Conservation (phyloP, 2,888 invertebrate genomes). For the Creontiades dilutus region DNA sequence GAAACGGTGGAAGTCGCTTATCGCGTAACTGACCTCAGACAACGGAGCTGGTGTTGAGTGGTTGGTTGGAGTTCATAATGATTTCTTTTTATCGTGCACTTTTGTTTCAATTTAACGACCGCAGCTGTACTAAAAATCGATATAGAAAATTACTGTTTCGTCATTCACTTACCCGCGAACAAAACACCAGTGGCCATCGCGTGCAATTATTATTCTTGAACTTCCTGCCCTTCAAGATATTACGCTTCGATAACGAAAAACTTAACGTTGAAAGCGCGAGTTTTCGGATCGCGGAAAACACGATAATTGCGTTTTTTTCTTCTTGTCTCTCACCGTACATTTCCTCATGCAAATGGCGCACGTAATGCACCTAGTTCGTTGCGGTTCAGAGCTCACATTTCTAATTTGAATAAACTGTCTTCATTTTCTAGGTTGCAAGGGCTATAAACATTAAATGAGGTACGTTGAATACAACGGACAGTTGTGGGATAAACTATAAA, state of each 20-base stretch:
- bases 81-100: background rate
- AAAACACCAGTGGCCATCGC: background rate
- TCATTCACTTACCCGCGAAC: background rate
- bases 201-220: background rate
- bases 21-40: conserved; percentile 41
- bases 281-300: background rate
- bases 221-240: conserved; percentile 5
- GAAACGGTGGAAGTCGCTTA: background rate
- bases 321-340: background rate
- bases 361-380: too few species aligned
- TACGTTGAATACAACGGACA: too few species aligned
- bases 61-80: background rate
- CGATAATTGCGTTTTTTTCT: background rate
- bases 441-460: too few species aligned
- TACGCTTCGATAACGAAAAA: background rate
- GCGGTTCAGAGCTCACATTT: too few species aligned
- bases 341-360: background rate
- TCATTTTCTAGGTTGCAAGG: too few species aligned
- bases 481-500: too few species aligned
- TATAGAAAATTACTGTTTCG: background rate
- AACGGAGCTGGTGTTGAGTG: background rate
- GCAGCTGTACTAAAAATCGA: conserved; percentile 3
- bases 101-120: conserved; percentile 14
- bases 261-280: background rate
- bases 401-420: too few species aligned